Evolutionary conservation across 2,113 vertebrate species (phyloP).

Genomic region (Uria lomvia): DNA sequence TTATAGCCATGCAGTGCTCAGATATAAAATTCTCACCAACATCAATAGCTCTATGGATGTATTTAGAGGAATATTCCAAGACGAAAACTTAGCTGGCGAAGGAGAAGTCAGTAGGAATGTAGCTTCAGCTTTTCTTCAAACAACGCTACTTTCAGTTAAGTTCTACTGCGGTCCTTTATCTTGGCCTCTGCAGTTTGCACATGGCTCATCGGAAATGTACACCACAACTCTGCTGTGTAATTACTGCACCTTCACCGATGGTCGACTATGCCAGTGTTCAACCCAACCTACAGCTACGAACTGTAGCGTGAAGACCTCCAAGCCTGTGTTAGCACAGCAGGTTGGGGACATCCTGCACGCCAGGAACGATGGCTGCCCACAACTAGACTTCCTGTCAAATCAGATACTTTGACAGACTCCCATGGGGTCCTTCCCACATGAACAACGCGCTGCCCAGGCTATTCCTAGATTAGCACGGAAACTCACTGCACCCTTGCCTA

Average conservation of each 20-base stretch:
- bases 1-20: neutral
- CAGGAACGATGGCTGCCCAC: neutral
- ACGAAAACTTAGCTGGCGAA: neutral
- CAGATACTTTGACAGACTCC: neutral
- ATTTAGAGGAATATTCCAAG: neutral
- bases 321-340: neutral
- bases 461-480: neutral
- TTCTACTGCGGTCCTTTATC: neutral
- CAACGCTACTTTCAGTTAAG: neutral
- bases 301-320: neutral
- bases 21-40: neutral
- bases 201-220: neutral
- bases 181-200: neutral
- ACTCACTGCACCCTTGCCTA: neutral
- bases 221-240: neutral
- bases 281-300: neutral
- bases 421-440: neutral
- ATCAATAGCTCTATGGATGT: neutral
- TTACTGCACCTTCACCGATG: neutral
- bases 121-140: neutral
- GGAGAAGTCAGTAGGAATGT: neutral
- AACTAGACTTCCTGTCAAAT: neutral
- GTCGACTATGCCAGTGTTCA: neutral
- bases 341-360: rapidly evolving
- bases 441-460: rapidly evolving